These are phyloP conservation scores for Euzetes globulus DNA, from an alignment of 2,888 invertebrate species.

Conservation along the genomic window DNA sequence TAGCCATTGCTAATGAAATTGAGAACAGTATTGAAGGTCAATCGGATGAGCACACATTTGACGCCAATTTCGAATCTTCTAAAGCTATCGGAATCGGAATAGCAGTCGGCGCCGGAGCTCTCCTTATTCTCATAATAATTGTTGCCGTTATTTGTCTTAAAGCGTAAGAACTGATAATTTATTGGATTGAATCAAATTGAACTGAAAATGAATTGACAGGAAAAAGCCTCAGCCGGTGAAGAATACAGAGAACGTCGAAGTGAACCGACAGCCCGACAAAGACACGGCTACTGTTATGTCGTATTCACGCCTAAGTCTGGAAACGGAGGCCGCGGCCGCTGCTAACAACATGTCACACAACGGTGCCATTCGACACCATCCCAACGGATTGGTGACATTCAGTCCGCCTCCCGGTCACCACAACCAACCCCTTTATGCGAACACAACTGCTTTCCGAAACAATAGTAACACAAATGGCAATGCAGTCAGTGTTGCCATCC, in stretches of 20 bases:
- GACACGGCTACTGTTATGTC: slow-evolving; percentile 41
- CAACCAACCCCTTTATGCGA: slow-evolving; percentile 42
- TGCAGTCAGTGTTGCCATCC: slow-evolving; percentile 32
- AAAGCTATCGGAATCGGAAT: slow-evolving; percentile 50
- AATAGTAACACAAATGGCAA: slow-evolving; percentile 13
- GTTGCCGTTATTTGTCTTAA: slow-evolving; percentile 71
- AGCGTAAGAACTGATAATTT: slow-evolving; percentile 57
- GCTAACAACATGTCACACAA: slow-evolving; percentile 32
- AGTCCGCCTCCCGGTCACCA: slow-evolving; percentile 37
- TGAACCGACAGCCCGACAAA: slow-evolving; percentile 38
- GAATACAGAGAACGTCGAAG: slow-evolving; percentile 39
- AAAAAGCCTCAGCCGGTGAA: slow-evolving; percentile 39
- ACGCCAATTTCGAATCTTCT: slow-evolving; percentile 37
- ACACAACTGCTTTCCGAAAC: slow-evolving; percentile 27
- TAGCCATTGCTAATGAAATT: slow-evolving; percentile 33
- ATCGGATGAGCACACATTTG: slow-evolving; percentile 26
- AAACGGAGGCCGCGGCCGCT: slow-evolving; percentile 37
- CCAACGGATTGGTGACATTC: slow-evolving; percentile 42
- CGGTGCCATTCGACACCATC: slow-evolving; percentile 40
- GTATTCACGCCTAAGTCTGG: slow-evolving; percentile 40
- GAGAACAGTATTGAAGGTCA: slow-evolving; percentile 31
- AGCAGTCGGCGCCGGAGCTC: slow-evolving; percentile 73
- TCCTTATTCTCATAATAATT: slow-evolving; percentile 67
- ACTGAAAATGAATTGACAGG: not conserved
- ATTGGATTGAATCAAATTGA: not conserved